phyloP scores from a whole-genome alignment of 2,888 invertebrate genomes.

The Belgica antarctica region DNA sequence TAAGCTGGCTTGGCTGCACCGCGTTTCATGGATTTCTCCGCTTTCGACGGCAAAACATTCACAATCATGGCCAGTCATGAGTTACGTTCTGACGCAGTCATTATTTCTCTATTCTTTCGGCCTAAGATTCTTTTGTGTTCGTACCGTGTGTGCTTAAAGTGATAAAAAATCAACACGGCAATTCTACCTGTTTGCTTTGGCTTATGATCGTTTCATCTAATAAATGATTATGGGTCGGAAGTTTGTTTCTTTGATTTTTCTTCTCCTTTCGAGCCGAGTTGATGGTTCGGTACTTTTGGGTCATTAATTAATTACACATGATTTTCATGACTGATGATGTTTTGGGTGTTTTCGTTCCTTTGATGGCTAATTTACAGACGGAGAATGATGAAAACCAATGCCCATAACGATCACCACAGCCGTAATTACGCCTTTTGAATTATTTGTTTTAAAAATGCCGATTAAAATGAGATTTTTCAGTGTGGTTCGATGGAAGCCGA shows the following conservation, averaged over 20 bases:
- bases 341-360: neutral
- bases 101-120: constrained; percentile 15
- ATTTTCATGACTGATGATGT: constrained; percentile 14
- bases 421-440: neutral
- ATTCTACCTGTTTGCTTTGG: constrained; percentile 19
- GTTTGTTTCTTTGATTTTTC: constrained; percentile 28
- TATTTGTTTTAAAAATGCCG: constrained; percentile 21
- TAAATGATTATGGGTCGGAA: constrained; percentile 41
- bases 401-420: neutral
- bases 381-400: neutral
- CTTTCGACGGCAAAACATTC: neutral
- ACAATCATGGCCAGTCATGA: constrained; percentile 7
- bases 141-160: constrained; percentile 5
- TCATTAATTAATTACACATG: constrained; percentile 40
- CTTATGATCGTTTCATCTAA: constrained; percentile 43
- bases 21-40: no score
- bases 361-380: no score
- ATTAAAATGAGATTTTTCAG: constrained; percentile 21
- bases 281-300: constrained; percentile 25
- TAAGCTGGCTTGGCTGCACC: no score
- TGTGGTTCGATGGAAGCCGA: neutral
- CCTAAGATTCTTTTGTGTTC: neutral
- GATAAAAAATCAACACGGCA: constrained; percentile 23
- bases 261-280: neutral
- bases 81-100: constrained; percentile 25